Evolutionary conservation across 2,797 vertebrate species (phyloP).

Genomic region (Gila robusta): DNA sequence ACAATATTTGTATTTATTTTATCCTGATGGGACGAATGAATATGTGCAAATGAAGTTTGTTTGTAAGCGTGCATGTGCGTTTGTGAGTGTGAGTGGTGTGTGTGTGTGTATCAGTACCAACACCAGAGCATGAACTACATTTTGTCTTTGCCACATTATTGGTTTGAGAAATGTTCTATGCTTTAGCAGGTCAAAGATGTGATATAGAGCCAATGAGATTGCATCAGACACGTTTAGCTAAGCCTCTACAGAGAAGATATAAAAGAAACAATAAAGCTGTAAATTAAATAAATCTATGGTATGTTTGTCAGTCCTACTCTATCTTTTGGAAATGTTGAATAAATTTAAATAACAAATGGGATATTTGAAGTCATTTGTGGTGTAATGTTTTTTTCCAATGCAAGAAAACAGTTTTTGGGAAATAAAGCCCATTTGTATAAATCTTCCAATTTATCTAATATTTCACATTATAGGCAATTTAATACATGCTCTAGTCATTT

Average conservation of each 20-base stretch:
- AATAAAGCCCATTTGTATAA: neutral
- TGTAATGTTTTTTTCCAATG: conserved; percentile 58
- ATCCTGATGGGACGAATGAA: conserved; percentile 71
- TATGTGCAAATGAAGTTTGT: conserved; percentile 74
- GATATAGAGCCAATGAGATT: conserved; percentile 77
- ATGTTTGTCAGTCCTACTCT: conserved; percentile 80
- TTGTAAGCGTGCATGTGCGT: conserved; percentile 45
- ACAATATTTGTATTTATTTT: conserved; percentile 13
- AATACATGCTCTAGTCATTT: conserved; percentile 15
- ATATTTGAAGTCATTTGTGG: conserved; percentile 76
- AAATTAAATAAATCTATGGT: conserved; percentile 74
- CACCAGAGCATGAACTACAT: conserved; percentile 79
- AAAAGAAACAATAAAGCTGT: conserved; percentile 73
- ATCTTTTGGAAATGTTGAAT: conserved; percentile 84
- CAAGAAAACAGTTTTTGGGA: conserved; percentile 13
- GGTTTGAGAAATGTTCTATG: conserved; percentile 72
- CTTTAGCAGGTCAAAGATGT: conserved; percentile 76
- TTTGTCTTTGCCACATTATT: conserved; percentile 71
- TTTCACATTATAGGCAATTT: conserved; percentile 13
- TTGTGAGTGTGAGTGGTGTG: conserved; percentile 7
- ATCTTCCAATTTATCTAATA: conserved; percentile 19
- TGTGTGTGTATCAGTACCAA: conserved; percentile 48
- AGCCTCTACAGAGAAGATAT: conserved; percentile 69
- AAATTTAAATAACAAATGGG: conserved; percentile 86
- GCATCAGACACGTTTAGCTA: conserved; percentile 66